These are phyloP conservation scores for Tachysurus vachellii DNA, from an alignment of 2,113 vertebrate species.

Conservation along the genomic window DNA sequence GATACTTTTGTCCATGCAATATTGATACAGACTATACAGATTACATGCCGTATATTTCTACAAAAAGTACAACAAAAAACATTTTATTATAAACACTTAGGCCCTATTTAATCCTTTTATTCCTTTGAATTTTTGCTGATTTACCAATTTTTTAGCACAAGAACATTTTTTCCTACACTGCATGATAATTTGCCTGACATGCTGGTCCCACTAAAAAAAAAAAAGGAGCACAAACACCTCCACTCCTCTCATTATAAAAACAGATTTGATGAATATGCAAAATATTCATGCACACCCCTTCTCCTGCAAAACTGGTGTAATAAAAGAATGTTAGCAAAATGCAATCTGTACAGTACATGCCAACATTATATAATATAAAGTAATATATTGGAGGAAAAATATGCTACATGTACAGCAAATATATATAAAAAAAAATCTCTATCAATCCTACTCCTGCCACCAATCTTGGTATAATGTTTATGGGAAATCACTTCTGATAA, in stretches of 20 bases:
- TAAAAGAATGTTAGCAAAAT: slow-evolving; percentile 11
- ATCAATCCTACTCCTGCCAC: background rate
- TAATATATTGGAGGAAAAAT: background rate
- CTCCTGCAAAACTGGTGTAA: slow-evolving; percentile 55
- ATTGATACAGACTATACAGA: background rate
- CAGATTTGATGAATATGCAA: slow-evolving; percentile 18
- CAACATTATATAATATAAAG: background rate
- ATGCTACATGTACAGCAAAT: background rate
- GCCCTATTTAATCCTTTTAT: background rate
- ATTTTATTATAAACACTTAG: background rate
- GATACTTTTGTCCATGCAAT: background rate
- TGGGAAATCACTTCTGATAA: background rate
- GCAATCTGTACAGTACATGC: background rate
- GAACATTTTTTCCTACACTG: background rate
- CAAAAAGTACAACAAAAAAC: background rate
- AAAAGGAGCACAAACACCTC: background rate
- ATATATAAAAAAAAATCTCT: background rate
- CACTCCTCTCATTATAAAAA: slow-evolving; percentile 14
- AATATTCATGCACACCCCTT: slow-evolving; percentile 11
- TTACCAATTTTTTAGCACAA: background rate
- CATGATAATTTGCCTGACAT: background rate
- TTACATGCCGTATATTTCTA: background rate
- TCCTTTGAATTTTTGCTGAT: background rate
- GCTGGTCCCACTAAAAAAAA: background rate
- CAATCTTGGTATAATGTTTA: background rate